Base-by-base conservation (phyloP, 2,888 invertebrate species). In the Dryobota labecula region DNA sequence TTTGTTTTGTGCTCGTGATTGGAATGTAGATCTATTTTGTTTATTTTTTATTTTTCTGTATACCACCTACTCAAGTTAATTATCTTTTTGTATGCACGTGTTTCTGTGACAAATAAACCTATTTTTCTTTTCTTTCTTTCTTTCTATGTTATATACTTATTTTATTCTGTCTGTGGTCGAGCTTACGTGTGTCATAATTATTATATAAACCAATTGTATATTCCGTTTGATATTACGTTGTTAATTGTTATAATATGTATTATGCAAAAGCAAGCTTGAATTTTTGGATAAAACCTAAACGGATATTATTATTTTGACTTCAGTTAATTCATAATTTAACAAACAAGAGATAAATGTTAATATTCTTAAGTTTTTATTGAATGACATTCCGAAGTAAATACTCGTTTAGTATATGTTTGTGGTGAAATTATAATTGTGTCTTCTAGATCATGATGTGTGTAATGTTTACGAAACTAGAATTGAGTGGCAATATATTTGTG, bases 371-470 rank as follows among this genome's bases (percentile, higher is more conserved):
- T 73, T 73, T 80, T 64, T 51, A 69, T 60, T 43, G 0, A 58
- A 65, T 70, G 47, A 74, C 71, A 78, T 83, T 82, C 74, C 66
- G 47, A 54, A 71, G 43, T 51, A 53, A 75, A 78, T 82, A 84
- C 82, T 82, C 70, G 66, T 70, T n/a, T 70, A 71, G 24, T 33
- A 24, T 83, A 68, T 77, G 73, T 66, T 63, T 61, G 5, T 69
- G 2, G n/a, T 49, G 30, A 49, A 49, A 43, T 53, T 47, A n/a
- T 64, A 27, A 27, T 53, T 65, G 33, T 36, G 13, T 58, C 56
- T 57, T 62, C 2, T 63, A 69, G 13, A 20, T 24, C 11, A 38
- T 54, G 3, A 27, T 30, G 47, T 61, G 24, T 66, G 6, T 57
- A 38, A 38, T 36, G 9, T 47, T 54, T n/a, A 53, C 1, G 47